Base-by-base conservation (phyloP, 2,113 vertebrate species). In the Gymnorhina tibicen region DNA sequence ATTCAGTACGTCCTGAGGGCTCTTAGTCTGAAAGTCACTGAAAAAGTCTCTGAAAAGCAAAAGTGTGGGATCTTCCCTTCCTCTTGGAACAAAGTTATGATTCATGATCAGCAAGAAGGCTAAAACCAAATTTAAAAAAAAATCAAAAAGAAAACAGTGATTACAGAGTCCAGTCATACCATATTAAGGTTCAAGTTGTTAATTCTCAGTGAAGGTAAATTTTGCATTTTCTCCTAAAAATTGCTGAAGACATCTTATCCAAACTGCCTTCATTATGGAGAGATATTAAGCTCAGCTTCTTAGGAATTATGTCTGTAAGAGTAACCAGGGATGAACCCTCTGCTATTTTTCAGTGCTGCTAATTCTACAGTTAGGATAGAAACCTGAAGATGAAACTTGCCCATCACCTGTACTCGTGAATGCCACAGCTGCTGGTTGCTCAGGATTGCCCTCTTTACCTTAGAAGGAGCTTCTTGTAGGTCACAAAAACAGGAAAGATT, bases 1-100 rank as follows among this genome's bases (percentile, higher is more conserved):
- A 87, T 87, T 47, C 83, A 70, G 52, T 78, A 91, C 87, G 94
- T 91, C 84, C 94, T 67, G 42, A 93, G 89, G 89, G 73, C 73
- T 91, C 72, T 55, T 52, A 77, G 73, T 41, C 53, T 92, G 49
- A 87, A 91, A 91, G 88, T 50, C 60, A 81, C 66, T 39, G 49
- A 47, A 68, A 44, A 93, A 85, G 41, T n/a, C 67, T 74, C 83
- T 49, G 33, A 84, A 88, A 93, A 91, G 46, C 26, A 75, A 52
- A 89, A 70, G 42, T 69, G 33, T 68, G 42, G 68, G 76, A 47
- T 73, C 91, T 85, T 82, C 49, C 30, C 32, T 70, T 77, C 53
- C 35, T 58, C 42, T 35, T 66, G 33, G 42, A 92, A 84, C 63
- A 76, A 85, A 86, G 72, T 72, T 67, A 56, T 46, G 17, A 85